Conservation (phyloP, 2,113 vertebrate genomes). For the Heterotis niloticus region DNA sequence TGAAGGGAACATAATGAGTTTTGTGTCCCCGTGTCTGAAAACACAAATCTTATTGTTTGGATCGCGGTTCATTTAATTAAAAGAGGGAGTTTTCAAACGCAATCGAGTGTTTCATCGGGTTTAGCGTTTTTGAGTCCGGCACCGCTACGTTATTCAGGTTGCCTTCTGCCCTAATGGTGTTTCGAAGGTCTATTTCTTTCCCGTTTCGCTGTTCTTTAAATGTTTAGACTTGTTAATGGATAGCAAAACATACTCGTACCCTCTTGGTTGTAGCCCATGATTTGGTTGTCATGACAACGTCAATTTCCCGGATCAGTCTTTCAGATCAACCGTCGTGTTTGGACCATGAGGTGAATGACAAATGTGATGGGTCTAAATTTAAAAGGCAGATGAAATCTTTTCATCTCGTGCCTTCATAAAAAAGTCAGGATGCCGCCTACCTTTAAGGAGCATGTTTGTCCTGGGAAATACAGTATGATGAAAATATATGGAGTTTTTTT, state of each 20-base stretch:
- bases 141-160: neutral
- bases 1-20: constrained; percentile 12
- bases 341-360: neutral
- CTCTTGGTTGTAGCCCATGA: neutral
- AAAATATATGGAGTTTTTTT: neutral
- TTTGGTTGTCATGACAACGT: neutral
- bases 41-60: neutral
- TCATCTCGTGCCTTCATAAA: neutral
- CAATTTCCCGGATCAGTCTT: neutral
- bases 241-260: neutral
- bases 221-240: constrained; percentile 1
- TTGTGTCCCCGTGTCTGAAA: neutral
- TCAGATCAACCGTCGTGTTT: neutral
- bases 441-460: neutral
- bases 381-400: neutral
- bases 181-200: neutral
- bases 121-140: too few relatives aligned
- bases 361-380: neutral
- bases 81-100: constrained; percentile 13
- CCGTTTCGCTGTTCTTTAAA: neutral
- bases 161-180: neutral
- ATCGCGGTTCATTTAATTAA: too few relatives aligned
- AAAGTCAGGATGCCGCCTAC: neutral
- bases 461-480: neutral
- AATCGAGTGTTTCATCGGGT: neutral